Evolutionary conservation across 2,888 invertebrate species (phyloP).

Genomic region (Pollenia angustigena): DNA sequence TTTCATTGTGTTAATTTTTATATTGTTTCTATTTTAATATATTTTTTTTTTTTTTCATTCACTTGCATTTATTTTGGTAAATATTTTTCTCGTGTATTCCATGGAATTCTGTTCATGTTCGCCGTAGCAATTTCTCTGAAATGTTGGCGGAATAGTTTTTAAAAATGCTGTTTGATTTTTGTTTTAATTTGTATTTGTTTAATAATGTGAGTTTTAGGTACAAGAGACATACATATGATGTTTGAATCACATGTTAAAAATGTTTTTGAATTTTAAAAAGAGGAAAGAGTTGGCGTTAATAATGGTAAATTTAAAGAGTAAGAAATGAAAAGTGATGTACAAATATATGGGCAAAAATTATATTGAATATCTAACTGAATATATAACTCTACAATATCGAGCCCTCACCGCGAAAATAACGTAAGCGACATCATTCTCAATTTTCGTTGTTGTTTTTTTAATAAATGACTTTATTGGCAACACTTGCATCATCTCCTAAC

Average conservation of each 20-base stretch:
- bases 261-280: neutral
- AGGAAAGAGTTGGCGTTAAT: neutral
- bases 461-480: no score
- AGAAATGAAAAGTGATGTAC: no score
- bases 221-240: neutral
- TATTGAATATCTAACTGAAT: no score
- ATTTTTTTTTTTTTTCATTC: neutral
- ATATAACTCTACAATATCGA: no score
- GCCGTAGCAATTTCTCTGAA: neutral
- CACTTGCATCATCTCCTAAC: no score
- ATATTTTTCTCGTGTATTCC: conserved; percentile 15
- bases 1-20: conserved; percentile 47
- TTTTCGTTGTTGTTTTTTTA: no score
- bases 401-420: no score
- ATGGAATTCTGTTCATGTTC: no score
- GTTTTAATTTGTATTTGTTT: neutral
- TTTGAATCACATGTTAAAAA: conserved; percentile 9
- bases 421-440: no score
- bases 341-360: no score
- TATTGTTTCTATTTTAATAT: conserved; percentile 24
- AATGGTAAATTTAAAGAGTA: no score
- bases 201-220: no score
- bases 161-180: conserved; percentile 12
- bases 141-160: conserved; percentile 33
- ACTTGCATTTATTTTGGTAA: neutral